Evolutionary conservation across 2,797 vertebrate species (phyloP).

Genomic region (Mallotus villosus): DNA sequence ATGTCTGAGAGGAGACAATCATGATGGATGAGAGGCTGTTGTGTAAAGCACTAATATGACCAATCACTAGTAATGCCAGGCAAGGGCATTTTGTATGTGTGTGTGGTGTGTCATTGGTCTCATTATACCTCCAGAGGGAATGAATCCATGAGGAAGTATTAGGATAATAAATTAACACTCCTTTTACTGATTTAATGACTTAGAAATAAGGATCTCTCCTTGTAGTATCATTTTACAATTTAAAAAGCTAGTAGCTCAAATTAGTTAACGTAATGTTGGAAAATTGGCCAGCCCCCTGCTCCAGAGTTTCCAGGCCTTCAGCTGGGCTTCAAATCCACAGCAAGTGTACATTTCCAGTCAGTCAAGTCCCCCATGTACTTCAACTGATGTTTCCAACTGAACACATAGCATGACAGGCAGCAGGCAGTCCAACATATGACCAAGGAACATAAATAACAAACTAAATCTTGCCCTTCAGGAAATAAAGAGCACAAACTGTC

Average conservation of each 20-base stretch:
- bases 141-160: not conserved
- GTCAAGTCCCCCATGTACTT: slow-evolving; percentile 26
- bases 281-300: too few relatives aligned
- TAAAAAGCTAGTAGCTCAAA: too few relatives aligned
- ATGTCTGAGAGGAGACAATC: slow-evolving; percentile 27
- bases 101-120: slow-evolving; percentile 11
- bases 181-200: not conserved
- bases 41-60: slow-evolving; percentile 7
- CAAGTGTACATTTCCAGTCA: slow-evolving; percentile 33
- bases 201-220: too few relatives aligned
- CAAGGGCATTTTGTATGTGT: slow-evolving; percentile 2
- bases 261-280: too few relatives aligned
- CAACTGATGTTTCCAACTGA: slow-evolving; percentile 32
- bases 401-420: slow-evolving; percentile 39
- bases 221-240: too few relatives aligned
- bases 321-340: not conserved
- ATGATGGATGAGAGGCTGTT: slow-evolving; percentile 28
- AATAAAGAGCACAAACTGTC: slow-evolving; percentile 24
- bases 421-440: slow-evolving; percentile 28
- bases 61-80: slow-evolving; percentile 19
- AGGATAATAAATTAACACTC: not conserved
- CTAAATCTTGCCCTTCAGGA: slow-evolving; percentile 40
- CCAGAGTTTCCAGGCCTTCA: too few relatives aligned
- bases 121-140: slow-evolving; percentile 5
- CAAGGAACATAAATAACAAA: slow-evolving; percentile 23